These are phyloP conservation scores for Clupea harengus DNA, from an alignment of 2,113 vertebrate genomes.

Conservation along the genomic window DNA sequence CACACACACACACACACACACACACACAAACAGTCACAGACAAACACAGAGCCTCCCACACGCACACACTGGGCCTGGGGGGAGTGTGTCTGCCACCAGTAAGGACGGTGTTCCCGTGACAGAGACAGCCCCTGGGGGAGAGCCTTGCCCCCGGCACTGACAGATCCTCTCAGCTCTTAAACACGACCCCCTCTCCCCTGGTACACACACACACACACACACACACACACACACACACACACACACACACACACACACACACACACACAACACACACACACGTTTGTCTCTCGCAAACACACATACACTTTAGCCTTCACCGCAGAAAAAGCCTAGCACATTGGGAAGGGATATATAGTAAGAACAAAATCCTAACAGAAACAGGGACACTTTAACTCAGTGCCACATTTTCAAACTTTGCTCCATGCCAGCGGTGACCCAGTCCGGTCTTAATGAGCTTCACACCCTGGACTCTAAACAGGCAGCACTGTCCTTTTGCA, in stretches of 20 bases:
- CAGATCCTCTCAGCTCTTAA: constrained; percentile 63
- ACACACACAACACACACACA: constrained; percentile 17
- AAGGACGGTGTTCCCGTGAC: constrained; percentile 61
- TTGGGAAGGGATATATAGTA: neutral
- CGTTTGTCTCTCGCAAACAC: constrained; percentile 15
- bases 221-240: constrained; percentile 22
- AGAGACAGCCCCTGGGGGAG: constrained; percentile 54
- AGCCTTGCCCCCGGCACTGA: constrained; percentile 61
- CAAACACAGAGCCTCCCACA: constrained; percentile 38
- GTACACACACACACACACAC: constrained; percentile 25
- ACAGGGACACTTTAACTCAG: neutral
- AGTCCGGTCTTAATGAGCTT: neutral
- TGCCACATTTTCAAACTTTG: neutral
- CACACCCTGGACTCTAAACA: neutral
- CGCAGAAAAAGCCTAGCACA: constrained; percentile 3
- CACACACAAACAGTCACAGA: constrained; percentile 38
- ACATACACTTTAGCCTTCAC: neutral
- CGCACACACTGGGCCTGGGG: constrained; percentile 48
- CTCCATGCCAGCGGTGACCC: neutral
- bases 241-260: constrained; percentile 20
- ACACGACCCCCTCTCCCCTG: neutral
- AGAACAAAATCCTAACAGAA: neutral
- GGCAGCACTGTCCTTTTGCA: neutral
- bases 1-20: constrained; percentile 28
- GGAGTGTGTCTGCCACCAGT: constrained; percentile 61